Base-by-base conservation (phyloP, 2,113 vertebrate species). In the Vicugna pacos region DNA sequence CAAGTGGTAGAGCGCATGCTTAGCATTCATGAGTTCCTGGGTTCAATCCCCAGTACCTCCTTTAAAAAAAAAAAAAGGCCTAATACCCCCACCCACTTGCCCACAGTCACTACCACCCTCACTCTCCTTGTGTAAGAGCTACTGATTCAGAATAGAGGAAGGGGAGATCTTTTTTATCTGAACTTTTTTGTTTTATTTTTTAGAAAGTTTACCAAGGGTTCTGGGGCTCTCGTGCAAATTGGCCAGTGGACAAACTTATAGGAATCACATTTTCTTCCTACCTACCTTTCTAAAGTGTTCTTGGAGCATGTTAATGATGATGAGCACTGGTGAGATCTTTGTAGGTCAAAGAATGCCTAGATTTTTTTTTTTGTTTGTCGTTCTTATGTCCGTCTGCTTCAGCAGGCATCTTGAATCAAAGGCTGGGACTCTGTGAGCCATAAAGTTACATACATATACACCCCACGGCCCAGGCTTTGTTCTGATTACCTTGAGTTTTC, bases 401-500 rank as follows among this genome's bases (percentile, higher is more conserved):
- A 67, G 32, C 72, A 92, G 30, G 54, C 48, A 35, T 32, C 5
- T 82, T 88, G 60, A 52, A 83, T 84, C 62, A 92, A 79, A 92
- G 35, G 1, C 24, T 77, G 26, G 32, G n/a, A 82, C 26, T 62
- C 54, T 87, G 11, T 10, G 10, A 80, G 17, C 2, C 17, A 20
- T 77, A 38, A 93, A 70, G 38, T 69, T 92, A 67, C 8, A 60
- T 32, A 92, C 38, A 64, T 14, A 50, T 10, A 38, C 22, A 52
- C 20, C n/a, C 67, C 30, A 22, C 35, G 60, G 24, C 15, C 64
- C 26, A 73, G 6, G 42, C 35, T 89, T 80, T 89, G 28, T 42
- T 93, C 46, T 81, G 28, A 26, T 76, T 81, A 62, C 58, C 22
- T 77, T 64, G 24, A 76, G 22, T 89, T 95, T 97, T 92, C 50